These are phyloP conservation scores for Andrena hattorfiana DNA, from an alignment of 2,888 invertebrate genomes.

Conservation along the genomic window DNA sequence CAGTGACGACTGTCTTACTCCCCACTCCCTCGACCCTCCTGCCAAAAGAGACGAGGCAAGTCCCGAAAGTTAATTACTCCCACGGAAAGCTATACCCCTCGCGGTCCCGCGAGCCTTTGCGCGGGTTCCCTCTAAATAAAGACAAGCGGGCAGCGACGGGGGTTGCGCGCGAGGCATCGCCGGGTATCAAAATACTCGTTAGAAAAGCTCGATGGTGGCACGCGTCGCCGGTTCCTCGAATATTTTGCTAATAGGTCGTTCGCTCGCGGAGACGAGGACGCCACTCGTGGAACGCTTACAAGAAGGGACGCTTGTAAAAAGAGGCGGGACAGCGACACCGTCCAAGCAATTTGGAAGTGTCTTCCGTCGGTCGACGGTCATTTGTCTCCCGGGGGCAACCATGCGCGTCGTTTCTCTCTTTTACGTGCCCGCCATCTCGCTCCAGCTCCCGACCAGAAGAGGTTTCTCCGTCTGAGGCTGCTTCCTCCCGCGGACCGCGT, in stretches of 20 bases:
- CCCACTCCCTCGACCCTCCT: neutral
- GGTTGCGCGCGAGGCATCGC: constrained; percentile 39
- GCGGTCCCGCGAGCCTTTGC: neutral
- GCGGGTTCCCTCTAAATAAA: constrained; percentile 33
- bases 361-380: constrained; percentile 80
- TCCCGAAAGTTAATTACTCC: neutral
- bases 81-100: neutral
- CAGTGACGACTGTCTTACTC: no score
- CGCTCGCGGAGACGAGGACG: constrained; percentile 54
- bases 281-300: constrained; percentile 61
- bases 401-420: constrained; percentile 51
- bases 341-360: constrained; percentile 75
- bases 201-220: constrained; percentile 62
- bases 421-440: constrained; percentile 25
- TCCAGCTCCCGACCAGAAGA: constrained; percentile 11
- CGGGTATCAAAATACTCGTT: constrained; percentile 60
- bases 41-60: neutral
- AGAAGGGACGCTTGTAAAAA: constrained; percentile 72
- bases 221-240: constrained; percentile 66
- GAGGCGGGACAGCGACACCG: constrained; percentile 75
- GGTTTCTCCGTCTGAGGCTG: constrained; percentile 49
- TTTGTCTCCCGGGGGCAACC: constrained; percentile 80
- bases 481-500: neutral
- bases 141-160: constrained; percentile 24
- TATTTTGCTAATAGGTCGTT: constrained; percentile 74